Percentiles rank a stretch among this genome's conserved stretches.
phyloP scores from a whole-genome alignment of 2,888 invertebrate species.

The Acrobasis suavella region DNA sequence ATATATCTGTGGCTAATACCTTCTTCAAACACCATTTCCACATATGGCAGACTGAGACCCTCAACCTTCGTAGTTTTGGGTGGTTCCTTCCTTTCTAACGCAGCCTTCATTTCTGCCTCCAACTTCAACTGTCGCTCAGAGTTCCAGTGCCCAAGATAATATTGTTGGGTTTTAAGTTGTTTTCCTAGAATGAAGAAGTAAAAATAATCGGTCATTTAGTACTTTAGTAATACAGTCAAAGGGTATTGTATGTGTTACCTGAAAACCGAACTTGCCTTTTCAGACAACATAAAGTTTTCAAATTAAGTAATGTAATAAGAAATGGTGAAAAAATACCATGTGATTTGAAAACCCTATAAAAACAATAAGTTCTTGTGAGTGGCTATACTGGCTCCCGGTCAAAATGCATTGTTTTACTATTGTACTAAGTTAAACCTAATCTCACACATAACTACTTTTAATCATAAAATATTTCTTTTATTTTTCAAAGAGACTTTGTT shows the following conservation, averaged over 20 bases:
- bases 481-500: no score
- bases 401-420: no score
- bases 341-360: no score
- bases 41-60: slow-evolving; percentile 93
- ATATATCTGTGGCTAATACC: slow-evolving; percentile 71
- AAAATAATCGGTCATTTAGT: neutral
- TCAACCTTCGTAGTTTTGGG: slow-evolving; percentile 90
- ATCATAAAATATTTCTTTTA: no score
- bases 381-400: no score
- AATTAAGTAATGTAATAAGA: no score
- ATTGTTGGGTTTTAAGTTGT: slow-evolving; percentile 92
- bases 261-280: no score
- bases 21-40: slow-evolving; percentile 92
- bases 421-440: no score
- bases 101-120: slow-evolving; percentile 71
- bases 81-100: slow-evolving; percentile 78
- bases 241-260: neutral
- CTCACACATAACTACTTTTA: no score
- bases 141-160: slow-evolving; percentile 90
- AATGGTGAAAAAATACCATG: no score
- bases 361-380: neutral
- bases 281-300: no score
- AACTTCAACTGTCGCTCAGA: slow-evolving; percentile 84
- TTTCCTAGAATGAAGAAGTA: slow-evolving; percentile 79
- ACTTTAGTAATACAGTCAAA: no score